Evolutionary conservation across 2,888 invertebrate species (phyloP).

Genomic region (Lithophane socia): DNA sequence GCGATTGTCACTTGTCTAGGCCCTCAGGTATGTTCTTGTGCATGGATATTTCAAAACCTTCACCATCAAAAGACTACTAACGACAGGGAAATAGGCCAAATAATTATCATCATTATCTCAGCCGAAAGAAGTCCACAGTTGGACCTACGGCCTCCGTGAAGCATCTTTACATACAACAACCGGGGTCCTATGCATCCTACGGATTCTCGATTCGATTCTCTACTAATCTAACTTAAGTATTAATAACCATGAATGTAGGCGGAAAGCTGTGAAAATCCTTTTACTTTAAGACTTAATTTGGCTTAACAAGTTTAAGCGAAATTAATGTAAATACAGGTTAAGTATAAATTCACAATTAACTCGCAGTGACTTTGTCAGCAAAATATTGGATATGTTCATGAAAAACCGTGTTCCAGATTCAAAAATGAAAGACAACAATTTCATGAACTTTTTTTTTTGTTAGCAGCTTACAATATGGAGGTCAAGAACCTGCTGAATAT

Average conservation of each 20-base stretch:
- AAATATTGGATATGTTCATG: too few relatives aligned
- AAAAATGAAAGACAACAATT: background rate
- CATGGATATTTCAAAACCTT: background rate
- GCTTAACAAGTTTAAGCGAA: background rate
- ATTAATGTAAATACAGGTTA: background rate
- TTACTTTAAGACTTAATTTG: constrained; percentile 19
- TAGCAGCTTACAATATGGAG: too few relatives aligned
- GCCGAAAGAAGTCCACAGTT: background rate
- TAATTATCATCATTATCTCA: background rate
- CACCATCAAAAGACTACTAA: too few relatives aligned
- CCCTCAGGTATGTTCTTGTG: background rate
- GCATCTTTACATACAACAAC: background rate
- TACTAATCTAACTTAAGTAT: background rate
- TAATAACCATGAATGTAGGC: constrained; percentile 5
- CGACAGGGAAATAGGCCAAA: background rate
- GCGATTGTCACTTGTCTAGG: too few relatives aligned
- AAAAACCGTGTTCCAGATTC: too few relatives aligned
- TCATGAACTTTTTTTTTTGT: too few relatives aligned
- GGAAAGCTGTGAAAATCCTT: constrained; percentile 14
- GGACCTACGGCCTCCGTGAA: background rate
- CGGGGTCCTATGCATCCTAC: background rate
- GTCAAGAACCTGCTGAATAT: too few relatives aligned
- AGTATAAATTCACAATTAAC: background rate
- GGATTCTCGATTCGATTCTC: too few relatives aligned
- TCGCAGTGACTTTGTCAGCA: background rate